These are phyloP conservation scores for Noctua janthina DNA, from an alignment of 2,888 invertebrate genomes.

Conservation along the genomic window DNA sequence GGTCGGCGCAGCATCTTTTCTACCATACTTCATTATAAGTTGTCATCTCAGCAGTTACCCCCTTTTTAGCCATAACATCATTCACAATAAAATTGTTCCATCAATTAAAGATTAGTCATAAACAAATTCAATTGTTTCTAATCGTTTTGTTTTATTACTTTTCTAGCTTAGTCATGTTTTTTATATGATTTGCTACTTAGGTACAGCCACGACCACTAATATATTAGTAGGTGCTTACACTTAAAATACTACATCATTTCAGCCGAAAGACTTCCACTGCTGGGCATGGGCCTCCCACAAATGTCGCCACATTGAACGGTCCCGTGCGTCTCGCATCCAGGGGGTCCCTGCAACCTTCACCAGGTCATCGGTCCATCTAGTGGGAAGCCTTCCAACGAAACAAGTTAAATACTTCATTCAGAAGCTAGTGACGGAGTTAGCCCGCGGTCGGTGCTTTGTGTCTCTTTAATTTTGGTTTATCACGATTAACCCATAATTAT, in stretches of 20 bases:
- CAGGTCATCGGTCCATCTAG: no score
- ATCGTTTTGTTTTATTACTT: conserved; percentile 2
- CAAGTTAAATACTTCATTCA: neutral
- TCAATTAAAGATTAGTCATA: neutral
- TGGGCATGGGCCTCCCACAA: no score
- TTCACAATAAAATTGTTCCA: neutral
- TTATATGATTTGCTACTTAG: conserved; percentile 1
- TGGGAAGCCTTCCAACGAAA: no score
- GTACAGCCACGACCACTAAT: neutral
- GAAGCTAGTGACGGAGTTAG: neutral
- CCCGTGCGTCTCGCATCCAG: no score
- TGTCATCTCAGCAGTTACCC: neutral
- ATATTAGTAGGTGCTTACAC: neutral
- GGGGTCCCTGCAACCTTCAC: no score
- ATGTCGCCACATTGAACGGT: no score
- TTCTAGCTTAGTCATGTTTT: conserved; percentile 30
- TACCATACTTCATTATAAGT: neutral
- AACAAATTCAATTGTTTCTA: neutral
- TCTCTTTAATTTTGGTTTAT: no score
- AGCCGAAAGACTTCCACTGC: no score
- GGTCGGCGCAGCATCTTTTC: neutral
- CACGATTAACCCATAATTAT: no score
- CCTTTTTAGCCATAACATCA: neutral
- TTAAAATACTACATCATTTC: no score
- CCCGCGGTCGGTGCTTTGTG: neutral